phyloP scores from a whole-genome alignment of 2,113 vertebrate species.

The Bothrops jararaca region DNA sequence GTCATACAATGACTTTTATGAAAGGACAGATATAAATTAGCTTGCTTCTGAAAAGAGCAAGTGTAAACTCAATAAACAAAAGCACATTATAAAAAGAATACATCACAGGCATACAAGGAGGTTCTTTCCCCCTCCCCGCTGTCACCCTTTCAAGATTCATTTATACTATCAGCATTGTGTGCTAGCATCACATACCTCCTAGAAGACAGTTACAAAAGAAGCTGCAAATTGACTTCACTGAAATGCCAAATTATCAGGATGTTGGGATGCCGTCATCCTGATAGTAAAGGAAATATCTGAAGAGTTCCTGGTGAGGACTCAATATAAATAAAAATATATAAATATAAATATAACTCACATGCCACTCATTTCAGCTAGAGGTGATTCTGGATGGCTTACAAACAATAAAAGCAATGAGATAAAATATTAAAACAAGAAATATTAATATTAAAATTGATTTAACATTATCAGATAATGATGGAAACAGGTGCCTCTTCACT shows the following conservation, averaged over 20 bases:
- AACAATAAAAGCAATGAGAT: background rate
- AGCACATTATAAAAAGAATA: background rate
- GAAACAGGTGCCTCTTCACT: background rate
- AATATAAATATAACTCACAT: background rate
- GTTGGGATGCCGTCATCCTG: background rate
- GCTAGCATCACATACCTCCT: background rate
- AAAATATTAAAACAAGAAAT: background rate
- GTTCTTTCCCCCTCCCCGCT: fast-evolving
- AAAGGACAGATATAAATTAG: conserved; percentile 22
- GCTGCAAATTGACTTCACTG: background rate
- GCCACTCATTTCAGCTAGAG: background rate
- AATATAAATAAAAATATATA: no score
- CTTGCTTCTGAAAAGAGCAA: conserved; percentile 24
- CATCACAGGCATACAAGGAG: background rate
- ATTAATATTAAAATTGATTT: background rate
- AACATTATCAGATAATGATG: background rate
- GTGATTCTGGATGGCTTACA: background rate
- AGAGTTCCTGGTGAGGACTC: background rate
- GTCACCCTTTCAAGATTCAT: background rate
- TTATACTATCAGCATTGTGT: conserved; percentile 6
- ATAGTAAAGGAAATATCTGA: background rate
- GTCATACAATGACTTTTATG: conserved; percentile 14
- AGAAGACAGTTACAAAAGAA: background rate
- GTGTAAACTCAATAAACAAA: conserved; percentile 27
- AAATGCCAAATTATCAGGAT: background rate